Percentiles rank a stretch among this genome's conserved stretches.
Conservation (phyloP, 2,113 vertebrate genomes). For the Gyps fulvus region DNA sequence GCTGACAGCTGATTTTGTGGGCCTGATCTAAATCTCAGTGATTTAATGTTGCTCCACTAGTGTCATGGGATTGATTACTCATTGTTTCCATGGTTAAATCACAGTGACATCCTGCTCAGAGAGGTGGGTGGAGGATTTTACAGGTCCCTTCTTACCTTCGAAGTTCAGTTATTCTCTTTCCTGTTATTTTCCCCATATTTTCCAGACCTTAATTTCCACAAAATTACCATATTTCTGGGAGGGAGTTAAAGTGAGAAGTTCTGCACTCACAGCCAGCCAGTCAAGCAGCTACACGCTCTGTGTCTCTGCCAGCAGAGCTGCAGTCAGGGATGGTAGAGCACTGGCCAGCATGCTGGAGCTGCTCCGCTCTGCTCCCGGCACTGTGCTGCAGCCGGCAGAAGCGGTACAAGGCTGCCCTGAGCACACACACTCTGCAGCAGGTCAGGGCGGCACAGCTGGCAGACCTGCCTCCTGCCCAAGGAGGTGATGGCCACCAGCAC, state of each 20-base stretch:
- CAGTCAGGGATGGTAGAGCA: neutral
- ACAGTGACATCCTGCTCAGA: neutral
- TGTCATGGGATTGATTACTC: neutral
- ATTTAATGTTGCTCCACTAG: neutral
- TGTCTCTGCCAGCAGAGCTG: neutral
- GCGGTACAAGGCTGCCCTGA: no score
- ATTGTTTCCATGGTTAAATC: neutral
- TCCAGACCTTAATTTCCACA: neutral
- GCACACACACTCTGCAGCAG: neutral
- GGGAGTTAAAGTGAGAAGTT: neutral
- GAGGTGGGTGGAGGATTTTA: neutral
- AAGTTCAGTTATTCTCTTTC: neutral
- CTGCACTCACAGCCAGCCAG: neutral
- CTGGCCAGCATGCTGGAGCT: accelerated
- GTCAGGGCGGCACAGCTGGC: neutral
- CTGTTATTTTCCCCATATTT: neutral
- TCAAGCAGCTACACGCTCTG: neutral
- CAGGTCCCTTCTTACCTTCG: neutral
- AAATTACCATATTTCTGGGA: neutral
- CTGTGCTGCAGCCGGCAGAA: neutral
- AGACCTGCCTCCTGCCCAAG: neutral
- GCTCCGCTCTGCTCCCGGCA: neutral
- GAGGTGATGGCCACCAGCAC: neutral
- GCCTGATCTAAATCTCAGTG: neutral
- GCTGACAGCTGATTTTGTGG: neutral